Evolutionary conservation across 2,797 vertebrate genomes (phyloP).

Genomic region (Tolypeutes matacus): DNA sequence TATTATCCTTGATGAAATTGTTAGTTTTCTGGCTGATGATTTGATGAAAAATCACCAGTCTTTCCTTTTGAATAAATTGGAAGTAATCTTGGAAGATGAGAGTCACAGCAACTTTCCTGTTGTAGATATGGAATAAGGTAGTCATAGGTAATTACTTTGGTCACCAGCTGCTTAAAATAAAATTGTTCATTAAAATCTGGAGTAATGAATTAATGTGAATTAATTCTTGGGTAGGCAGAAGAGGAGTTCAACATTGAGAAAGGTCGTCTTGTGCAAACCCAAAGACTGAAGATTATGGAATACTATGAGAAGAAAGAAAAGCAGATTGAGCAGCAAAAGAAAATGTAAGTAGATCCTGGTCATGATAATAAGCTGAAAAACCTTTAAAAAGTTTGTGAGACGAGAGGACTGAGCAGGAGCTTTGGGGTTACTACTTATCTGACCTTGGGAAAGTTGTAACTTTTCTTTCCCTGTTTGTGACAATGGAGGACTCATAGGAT

Average conservation of each 20-base stretch:
- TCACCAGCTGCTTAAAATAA: constrained; percentile 54
- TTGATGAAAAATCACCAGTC: neutral
- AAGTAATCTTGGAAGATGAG: neutral
- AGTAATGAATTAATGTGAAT: neutral
- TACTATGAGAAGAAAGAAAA: constrained; percentile 89
- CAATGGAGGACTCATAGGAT: neutral
- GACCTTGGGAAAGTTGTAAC: neutral
- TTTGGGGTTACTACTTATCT: neutral
- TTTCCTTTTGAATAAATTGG: constrained; percentile 48
- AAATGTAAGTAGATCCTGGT: constrained; percentile 93
- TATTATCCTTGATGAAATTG: neutral
- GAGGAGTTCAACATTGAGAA: constrained; percentile 99
- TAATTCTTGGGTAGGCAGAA: constrained; percentile 93
- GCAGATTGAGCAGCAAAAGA: constrained; percentile 99
- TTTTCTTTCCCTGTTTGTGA: neutral
- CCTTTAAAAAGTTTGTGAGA: neutral
- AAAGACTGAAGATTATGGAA: constrained; percentile 81
- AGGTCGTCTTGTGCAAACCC: constrained; percentile 98
- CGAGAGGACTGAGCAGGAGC: neutral
- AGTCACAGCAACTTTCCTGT: neutral
- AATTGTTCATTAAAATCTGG: constrained; percentile 65
- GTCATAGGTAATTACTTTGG: neutral
- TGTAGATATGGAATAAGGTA: neutral
- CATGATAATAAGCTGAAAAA: neutral
- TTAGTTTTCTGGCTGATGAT: neutral